Base-by-base conservation (phyloP, 2,113 vertebrate genomes). In the Amazona guildingii region DNA sequence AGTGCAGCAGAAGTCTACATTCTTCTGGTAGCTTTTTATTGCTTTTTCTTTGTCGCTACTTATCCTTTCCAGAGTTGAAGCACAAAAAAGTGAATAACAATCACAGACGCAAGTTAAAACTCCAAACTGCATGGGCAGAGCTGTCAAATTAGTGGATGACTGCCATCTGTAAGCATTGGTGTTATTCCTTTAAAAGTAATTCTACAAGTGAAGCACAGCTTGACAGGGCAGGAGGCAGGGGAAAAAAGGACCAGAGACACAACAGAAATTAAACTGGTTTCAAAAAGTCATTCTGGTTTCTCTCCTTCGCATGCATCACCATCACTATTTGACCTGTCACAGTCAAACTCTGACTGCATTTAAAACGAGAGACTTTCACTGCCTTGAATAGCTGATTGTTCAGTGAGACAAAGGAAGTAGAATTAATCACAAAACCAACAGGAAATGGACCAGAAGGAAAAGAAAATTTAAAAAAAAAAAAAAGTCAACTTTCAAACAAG, bases 321-420 rank as follows among this genome's bases (percentile, higher is more conserved):
- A 86, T 63, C 46, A 51, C 59, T 67, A 46, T 59, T 41, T 64
- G 44, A 62, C 49, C 28, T 84, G 61, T 54, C 74, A 92, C 76
- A 83, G 35, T 31, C 73, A 76, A 92, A 80, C 49, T 72, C 78
- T 66, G 48, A 74, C 79, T 80, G 75, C 59, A 91, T 95, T 91
- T 94, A 79, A 61, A 96, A 89, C n/a, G 80, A 49, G 21, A 84
- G 31, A 92, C 64, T 44, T 94, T n/a, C 69, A 52, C 31, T 57
- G 73, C 80, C 46, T 83, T 94, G 51, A 94, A 93, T 29, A 93
- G 61, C 37, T 82, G 68, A 86, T 64, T 93, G 48, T 79, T 83
- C 7, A 21, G 24, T 13, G 21, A 23, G 39, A 90, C 41, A 83
- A 80, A 78, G 76, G 44, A 55, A 57, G n/a, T 4, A 86, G 54